Conservation (phyloP, 2,113 vertebrate genomes). For the Lichenostomus cassidix region DNA sequence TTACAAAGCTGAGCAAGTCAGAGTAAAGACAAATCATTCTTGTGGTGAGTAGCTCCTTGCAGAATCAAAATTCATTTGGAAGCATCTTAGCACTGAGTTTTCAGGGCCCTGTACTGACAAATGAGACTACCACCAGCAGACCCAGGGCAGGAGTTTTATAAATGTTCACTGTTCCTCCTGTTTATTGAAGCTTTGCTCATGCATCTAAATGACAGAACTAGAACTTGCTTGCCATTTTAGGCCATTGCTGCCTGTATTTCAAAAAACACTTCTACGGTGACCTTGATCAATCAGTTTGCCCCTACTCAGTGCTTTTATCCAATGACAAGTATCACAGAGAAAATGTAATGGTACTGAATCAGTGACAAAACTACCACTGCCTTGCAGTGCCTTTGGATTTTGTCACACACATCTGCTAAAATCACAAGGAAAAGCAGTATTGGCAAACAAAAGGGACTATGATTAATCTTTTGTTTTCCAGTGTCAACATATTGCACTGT, state of each 20-base stretch:
- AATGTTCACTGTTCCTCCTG: conserved; percentile 37
- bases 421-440: background rate
- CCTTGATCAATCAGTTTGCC: conserved; percentile 51
- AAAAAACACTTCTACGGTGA: background rate
- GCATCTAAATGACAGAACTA: conserved; percentile 67
- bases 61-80: conserved; percentile 63
- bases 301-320: conserved; percentile 31
- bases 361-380: conserved; percentile 9
- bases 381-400: background rate
- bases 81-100: conserved; percentile 36
- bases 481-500: background rate
- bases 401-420: background rate
- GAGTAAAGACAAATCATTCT: conserved; percentile 48
- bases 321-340: background rate
- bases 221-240: conserved; percentile 55
- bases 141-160: conserved; percentile 42
- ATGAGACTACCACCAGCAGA: conserved; percentile 52
- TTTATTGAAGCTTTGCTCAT: conserved; percentile 61
- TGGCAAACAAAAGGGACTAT: background rate
- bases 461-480: background rate
- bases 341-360: background rate
- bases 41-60: background rate
- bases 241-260: conserved; percentile 34
- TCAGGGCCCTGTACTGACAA: conserved; percentile 37
- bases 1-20: background rate